A percentile compares a stretch with the other conserved stretches of the same genome.
phyloP scores from a whole-genome alignment of 2,797 vertebrate genomes.

The Channa striata region DNA sequence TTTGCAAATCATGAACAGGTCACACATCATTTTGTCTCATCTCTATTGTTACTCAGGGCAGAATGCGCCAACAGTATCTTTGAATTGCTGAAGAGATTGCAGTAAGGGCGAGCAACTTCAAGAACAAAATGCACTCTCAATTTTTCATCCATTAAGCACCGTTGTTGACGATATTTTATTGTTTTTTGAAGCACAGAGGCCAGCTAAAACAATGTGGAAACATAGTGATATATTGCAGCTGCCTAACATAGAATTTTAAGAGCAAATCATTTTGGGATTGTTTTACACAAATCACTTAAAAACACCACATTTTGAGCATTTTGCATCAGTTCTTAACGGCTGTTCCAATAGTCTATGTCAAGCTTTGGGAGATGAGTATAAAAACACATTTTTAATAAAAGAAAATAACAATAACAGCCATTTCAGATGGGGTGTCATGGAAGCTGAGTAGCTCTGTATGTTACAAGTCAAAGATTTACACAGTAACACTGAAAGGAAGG shows the following conservation, averaged over 20 bases:
- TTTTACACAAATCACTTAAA: conserved; percentile 4
- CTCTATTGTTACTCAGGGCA: neutral
- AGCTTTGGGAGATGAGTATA: no score
- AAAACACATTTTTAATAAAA: no score
- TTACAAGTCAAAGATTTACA: no score
- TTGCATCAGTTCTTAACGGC: no score
- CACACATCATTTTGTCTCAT: neutral
- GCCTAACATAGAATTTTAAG: neutral
- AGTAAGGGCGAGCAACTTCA: neutral
- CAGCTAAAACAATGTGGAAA: neutral
- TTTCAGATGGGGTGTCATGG: no score
- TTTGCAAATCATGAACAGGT: neutral
- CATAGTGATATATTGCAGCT: neutral
- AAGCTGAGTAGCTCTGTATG: no score
- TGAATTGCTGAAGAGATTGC: conserved; percentile 5
- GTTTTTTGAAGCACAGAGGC: neutral
- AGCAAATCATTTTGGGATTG: neutral
- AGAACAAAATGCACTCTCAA: neutral
- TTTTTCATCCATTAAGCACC: neutral
- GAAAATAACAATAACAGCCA: no score
- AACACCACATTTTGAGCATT: neutral
- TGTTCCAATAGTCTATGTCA: no score
- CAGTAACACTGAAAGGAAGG: no score
- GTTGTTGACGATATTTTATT: neutral
- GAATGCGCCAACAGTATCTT: neutral